Evolutionary conservation across 2,888 invertebrate species (phyloP), one percentile per base, ranked within the genome.

Genomic region (Amphipoea oculea): DNA sequence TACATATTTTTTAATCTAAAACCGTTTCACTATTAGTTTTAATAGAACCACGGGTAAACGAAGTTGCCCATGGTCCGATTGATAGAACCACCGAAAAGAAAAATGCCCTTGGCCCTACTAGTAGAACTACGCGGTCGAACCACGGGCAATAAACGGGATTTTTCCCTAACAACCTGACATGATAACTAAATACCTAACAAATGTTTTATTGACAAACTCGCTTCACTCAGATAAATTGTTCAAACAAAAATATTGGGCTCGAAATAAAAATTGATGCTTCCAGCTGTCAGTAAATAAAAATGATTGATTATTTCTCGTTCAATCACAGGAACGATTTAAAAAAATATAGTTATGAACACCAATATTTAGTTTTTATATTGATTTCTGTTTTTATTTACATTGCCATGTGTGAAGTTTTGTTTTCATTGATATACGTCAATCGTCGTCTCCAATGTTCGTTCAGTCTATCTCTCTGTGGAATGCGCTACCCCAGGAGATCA

Each of bases 261-360:
- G 14, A 69, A 85, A 85, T 76, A 79, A 85, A 81, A 82, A 79
- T 76, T 42, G 51, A 80, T 75, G 20, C 85, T 57, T 67, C 78
- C 68, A 78, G 51, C 68, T 60, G 9, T 63, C n/a, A 42, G 74
- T 68, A 78, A 83, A 86, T 75, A 86, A 65, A 66, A 77, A 42
- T 88, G 86, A 86, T 86, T 85, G 86, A 86, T 87, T 86, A 73
- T 78, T 82, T 72, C 68, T 57, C 60, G 78, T 78, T 65, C 85
- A 86, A 84, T 84, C 65, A 85, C 12, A 29, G 54, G 54, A 17
- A 51, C 17, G n/a, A 67, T 73, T 70, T 76, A 54, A 82, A 83
- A 83, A 77, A 62, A 72, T 66, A 73, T 65, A 48, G 40, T 12
- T 20, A 40, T 36, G 7, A 14, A 23, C 51, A 68, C 14, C 23